Evolutionary conservation across 2,888 invertebrate genomes (phyloP), one percentile per base, ranked within the genome.

Genomic region (Drosophila pseudotalamancana): DNA sequence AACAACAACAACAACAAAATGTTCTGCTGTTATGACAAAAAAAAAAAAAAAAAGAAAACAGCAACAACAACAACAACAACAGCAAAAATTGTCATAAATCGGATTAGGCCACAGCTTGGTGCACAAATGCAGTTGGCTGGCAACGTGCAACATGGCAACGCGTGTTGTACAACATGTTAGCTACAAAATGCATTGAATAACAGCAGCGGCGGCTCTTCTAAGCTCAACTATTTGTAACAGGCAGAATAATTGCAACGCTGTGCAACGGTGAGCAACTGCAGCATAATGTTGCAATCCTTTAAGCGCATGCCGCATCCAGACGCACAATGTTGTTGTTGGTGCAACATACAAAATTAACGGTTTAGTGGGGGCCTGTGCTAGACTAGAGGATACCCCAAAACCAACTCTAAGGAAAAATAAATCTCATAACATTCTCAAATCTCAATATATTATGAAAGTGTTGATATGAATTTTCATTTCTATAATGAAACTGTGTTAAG

Each of bases 61-160:
- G 16, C 43, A 29, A 6, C 16, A 16, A 2, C 35, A n/a, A 1
- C 32, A 11, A 8, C 19, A 14, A 4, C 19, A 31, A 11, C 19
- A 21, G 4, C n/a, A 37, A 25, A 57, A 48, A 34, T 48, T 46
- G 42, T 21, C 82, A 75, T 78, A 82, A 85, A 78, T 75, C 67
- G 76, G 76, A 85, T 85, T 75, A 78, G 43, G 48, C 49, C 40
- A 62, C 67, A 78, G 60, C 55, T 63, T 57, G 57, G 45, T 37
- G 68, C 50, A 50, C 61, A 23, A 19, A 37, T 39, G 39, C 29
- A 29, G 27, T 55, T 18, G 16, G 32, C 3, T 6, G 8, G 34
- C 34, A 18, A 29, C 6, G 45, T 18, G 42, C 6, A 1, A 11
- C 11, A 16, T 16, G 4, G 11, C 14, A 3, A 3, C 14, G 40